phyloP scores from a whole-genome alignment of 1,140 invertebrate species.

The Scaptomyza montana region DNA sequence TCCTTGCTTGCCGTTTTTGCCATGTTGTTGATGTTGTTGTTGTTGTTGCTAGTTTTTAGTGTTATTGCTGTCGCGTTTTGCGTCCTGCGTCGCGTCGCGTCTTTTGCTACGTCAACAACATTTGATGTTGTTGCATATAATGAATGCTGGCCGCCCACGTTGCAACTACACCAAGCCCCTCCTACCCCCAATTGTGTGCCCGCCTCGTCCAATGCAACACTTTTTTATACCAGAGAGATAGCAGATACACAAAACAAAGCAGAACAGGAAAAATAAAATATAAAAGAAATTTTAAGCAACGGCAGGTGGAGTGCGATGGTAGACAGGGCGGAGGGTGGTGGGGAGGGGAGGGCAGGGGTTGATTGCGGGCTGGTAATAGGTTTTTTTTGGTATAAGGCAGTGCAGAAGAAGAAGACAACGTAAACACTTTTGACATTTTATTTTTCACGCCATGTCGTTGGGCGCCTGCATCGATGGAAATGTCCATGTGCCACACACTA shows the following conservation, averaged over 20 bases:
- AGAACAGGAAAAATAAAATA: neutral
- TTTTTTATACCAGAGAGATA: slow-evolving; percentile 70
- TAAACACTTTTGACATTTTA: slow-evolving; percentile 80
- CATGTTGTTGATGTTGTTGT: slow-evolving; percentile 36
- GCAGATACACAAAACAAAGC: slow-evolving; percentile 8
- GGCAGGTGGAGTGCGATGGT: neutral
- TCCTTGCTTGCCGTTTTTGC: slow-evolving; percentile 27
- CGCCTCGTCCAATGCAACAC: slow-evolving; percentile 49
- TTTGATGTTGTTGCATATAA: slow-evolving; percentile 79
- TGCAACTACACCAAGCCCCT: neutral
- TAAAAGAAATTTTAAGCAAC: neutral
- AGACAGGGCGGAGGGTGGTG: neutral
- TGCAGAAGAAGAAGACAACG: slow-evolving; percentile 36
- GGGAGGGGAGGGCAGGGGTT: too few species aligned
- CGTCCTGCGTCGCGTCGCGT: slow-evolving; percentile 45
- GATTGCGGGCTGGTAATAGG: neutral
- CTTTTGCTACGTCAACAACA: slow-evolving; percentile 76
- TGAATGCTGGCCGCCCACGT: slow-evolving; percentile 59
- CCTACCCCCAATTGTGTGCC: neutral
- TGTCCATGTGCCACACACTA: slow-evolving; percentile 10
- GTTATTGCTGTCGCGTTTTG: slow-evolving; percentile 70
- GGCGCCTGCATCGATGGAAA: slow-evolving; percentile 34
- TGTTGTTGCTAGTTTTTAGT: slow-evolving; percentile 65
- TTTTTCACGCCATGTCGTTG: slow-evolving; percentile 66
- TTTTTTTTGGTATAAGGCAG: too few species aligned